Evolutionary conservation across 2,888 invertebrate genomes (phyloP).

Genomic region (Metalampra italica): DNA sequence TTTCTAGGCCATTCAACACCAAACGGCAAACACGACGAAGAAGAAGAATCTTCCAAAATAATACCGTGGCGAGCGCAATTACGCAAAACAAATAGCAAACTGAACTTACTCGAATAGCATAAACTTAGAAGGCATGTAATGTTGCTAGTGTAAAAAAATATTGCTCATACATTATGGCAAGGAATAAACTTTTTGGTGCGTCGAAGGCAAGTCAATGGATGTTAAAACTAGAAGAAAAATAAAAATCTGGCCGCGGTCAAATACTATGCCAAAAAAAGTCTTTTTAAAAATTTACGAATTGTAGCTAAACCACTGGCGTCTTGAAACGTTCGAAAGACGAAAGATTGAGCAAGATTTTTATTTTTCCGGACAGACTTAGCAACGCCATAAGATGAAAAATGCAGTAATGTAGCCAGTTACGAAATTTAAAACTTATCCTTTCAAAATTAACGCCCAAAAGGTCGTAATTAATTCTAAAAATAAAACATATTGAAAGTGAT

Average conservation of each 20-base stretch:
- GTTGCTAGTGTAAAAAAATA: slow-evolving; percentile 21
- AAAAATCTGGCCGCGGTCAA: no score
- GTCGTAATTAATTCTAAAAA: slow-evolving; percentile 4
- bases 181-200: background rate
- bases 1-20: slow-evolving; percentile 57
- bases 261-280: no score
- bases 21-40: slow-evolving; percentile 65
- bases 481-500: slow-evolving; percentile 12
- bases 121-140: slow-evolving; percentile 11
- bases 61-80: slow-evolving; percentile 94
- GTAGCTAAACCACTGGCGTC: no score
- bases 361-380: slow-evolving; percentile 18
- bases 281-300: no score
- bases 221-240: no score
- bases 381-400: slow-evolving; percentile 40
- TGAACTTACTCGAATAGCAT: slow-evolving; percentile 85
- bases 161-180: background rate
- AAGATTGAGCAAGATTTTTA: background rate
- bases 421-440: slow-evolving; percentile 19
- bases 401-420: slow-evolving; percentile 28
- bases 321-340: no score
- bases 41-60: slow-evolving; percentile 82
- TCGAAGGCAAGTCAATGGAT: no score
- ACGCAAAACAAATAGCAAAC: slow-evolving; percentile 93
- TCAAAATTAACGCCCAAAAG: slow-evolving; percentile 7